phyloP scores from a whole-genome alignment of 2,888 invertebrate genomes.

The Drosophila flavopinicola region DNA sequence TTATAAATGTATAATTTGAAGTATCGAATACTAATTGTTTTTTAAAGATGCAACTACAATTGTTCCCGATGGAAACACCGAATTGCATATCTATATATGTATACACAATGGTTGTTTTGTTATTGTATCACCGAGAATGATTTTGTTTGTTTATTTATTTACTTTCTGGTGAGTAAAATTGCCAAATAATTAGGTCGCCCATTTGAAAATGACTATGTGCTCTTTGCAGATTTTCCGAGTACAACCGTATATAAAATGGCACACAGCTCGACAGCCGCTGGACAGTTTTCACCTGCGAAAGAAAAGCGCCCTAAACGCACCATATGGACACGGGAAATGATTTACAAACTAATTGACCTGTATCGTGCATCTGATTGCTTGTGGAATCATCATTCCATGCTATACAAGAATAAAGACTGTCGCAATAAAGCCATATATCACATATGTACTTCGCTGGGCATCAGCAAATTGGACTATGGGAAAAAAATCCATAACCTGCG shows the following conservation, averaged over 20 bases:
- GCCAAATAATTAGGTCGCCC: not conserved
- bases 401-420: conserved; percentile 81
- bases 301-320: conserved; percentile 52
- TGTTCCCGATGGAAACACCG: not conserved
- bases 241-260: conserved; percentile 38
- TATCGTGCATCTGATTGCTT: conserved; percentile 82
- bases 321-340: conserved; percentile 82
- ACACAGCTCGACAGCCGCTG: conserved; percentile 2
- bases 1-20: not conserved
- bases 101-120: conserved; percentile 5
- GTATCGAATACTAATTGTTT: conserved; percentile 2
- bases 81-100: conserved; percentile 1
- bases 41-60: too few species aligned
- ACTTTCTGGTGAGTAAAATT: conserved; percentile 3
- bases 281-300: conserved; percentile 9
- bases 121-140: conserved; percentile 1
- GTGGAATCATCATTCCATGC: conserved; percentile 82
- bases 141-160: conserved; percentile 4
- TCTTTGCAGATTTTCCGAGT: not conserved
- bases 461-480: conserved; percentile 81
- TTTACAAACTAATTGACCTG: conserved; percentile 77
- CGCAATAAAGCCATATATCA: conserved; percentile 77
- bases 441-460: conserved; percentile 74
- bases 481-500: conserved; percentile 84
- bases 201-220: not conserved